Evolutionary conservation across 2,888 invertebrate genomes (phyloP).

Genomic region (Rotaria sp.): DNA sequence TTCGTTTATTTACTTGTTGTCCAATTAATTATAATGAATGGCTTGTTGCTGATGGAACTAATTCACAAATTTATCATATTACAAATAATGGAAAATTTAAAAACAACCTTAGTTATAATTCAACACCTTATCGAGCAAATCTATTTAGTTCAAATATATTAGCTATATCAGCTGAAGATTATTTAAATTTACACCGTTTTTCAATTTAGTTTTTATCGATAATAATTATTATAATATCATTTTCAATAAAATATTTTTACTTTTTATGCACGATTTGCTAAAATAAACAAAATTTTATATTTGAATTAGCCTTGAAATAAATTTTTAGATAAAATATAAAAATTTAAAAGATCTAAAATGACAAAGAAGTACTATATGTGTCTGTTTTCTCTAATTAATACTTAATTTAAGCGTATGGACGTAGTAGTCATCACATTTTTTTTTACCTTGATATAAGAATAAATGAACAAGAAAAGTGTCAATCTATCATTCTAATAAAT

Average conservation of each 20-base stretch:
- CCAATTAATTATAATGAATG: neutral
- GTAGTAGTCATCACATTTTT: no score
- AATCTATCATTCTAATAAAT: neutral
- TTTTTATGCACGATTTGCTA: no score
- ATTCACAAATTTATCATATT: neutral
- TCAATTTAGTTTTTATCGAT: no score
- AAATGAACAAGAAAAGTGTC: neutral
- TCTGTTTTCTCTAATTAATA: no score
- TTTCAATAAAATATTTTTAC: no score
- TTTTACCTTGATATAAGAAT: neutral
- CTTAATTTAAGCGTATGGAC: no score
- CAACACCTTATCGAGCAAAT: neutral
- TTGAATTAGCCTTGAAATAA: no score
- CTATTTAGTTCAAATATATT: neutral
- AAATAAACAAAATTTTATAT: no score
- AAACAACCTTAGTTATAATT: neutral
- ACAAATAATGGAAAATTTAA: neutral
- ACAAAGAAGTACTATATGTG: no score
- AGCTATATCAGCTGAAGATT: neutral
- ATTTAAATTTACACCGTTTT: neutral
- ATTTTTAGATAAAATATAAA: no score
- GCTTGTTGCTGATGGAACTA: neutral
- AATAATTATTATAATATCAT: no score
- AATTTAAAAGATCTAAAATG: no score
- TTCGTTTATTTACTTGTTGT: neutral